phyloP scores from a whole-genome alignment of 2,113 vertebrate species.

The Megalops atlanticus region DNA sequence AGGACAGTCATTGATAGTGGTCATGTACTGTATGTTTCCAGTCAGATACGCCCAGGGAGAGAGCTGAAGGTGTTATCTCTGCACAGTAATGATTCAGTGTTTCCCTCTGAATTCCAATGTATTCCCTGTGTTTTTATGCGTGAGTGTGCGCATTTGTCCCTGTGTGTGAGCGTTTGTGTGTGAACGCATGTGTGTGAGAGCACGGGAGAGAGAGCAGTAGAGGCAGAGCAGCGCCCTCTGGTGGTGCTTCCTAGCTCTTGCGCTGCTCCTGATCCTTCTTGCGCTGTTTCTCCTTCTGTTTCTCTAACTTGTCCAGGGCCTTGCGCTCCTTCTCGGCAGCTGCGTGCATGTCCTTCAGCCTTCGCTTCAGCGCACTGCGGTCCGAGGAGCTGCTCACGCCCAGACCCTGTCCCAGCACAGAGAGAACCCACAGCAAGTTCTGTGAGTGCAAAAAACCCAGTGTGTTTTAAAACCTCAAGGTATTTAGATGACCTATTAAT shows the following conservation, averaged over 20 bases:
- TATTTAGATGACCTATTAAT: too few species aligned
- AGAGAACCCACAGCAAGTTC: background rate
- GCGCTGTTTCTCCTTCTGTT: conserved; percentile 80
- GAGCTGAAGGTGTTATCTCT: background rate
- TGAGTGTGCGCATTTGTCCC: background rate
- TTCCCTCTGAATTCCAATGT: background rate
- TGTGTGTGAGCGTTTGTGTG: background rate
- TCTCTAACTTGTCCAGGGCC: conserved; percentile 81
- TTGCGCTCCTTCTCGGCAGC: conserved; percentile 80
- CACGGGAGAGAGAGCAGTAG: background rate
- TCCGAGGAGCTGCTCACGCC: conserved; percentile 81
- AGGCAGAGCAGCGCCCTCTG: background rate
- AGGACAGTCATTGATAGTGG: too few species aligned
- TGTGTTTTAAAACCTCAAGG: too few species aligned
- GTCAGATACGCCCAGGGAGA: background rate
- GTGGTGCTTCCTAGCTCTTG: conserved; percentile 55
- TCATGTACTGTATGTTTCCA: background rate
- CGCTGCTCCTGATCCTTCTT: conserved; percentile 74
- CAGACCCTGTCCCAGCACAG: conserved; percentile 64
- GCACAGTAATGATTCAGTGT: background rate
- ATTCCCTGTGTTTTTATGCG: background rate
- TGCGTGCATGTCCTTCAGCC: conserved; percentile 78
- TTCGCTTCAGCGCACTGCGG: conserved; percentile 77
- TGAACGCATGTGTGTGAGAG: too few species aligned
- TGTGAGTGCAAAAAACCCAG: too few species aligned